Evolutionary conservation across 2,113 vertebrate genomes (phyloP), one percentile per base, ranked within the genome.

Genomic region (Centropus unirufus): DNA sequence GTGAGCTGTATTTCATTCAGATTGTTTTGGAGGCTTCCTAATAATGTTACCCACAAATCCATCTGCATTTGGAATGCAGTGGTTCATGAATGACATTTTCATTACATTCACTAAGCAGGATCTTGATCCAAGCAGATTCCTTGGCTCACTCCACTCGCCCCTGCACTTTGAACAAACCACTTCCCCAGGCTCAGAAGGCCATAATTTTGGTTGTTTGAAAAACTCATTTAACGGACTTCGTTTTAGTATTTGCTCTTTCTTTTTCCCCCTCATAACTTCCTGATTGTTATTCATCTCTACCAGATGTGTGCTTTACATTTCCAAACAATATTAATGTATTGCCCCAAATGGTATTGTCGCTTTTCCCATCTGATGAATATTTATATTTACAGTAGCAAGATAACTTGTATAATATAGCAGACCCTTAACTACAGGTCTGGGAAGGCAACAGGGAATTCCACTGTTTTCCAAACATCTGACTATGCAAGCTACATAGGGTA

Each of bases 281-380:
- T 95, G 94, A 89, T 72, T 95, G 69, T 82, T 77, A 55, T 87
- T 96, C 84, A 92, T 95, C 75, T 83, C 86, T 87, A 95, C 84
- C 95, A 97, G 93, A 97, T 97, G 96, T 97, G 87, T 4, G 4
- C 69, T 94, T 90, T 78, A 82, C 39, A 63, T 83, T 91, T 93
- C 87, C 79, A 73, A 92, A 80, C 54, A 81, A 52, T 46, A 73
- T 61, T 73, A 96, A 92, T 4, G 2, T 59, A 59, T 72, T 92
- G 57, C 74, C 73, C 67, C 62, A 73, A 93, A 94, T n/a, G 24
- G 27, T 64, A 94, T 52, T 83, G 58, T 86, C 36, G 77, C n/a
- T 52, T 74, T 92, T 76, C 67, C 49, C 14, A 19, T 91, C 88
- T 95, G 84, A 62, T 93, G 57, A 75, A 73, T 73, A 58, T 88